Conservation (phyloP, 2,797 vertebrate species). For the Paedocypris micromegethes region DNA sequence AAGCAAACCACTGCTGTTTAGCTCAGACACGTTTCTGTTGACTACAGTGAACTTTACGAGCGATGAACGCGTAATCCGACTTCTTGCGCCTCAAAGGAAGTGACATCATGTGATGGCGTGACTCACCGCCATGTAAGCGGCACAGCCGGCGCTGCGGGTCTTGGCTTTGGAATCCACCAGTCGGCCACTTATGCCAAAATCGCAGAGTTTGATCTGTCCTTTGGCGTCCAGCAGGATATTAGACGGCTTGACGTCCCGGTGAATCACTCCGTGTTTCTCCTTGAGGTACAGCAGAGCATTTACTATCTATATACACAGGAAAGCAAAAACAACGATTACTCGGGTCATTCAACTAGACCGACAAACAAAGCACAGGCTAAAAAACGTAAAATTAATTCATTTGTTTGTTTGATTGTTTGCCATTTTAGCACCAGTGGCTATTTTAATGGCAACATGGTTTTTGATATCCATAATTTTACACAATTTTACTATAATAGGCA, state of each 20-base stretch:
- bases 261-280: slow-evolving; percentile 93
- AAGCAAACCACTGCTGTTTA: neutral
- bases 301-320: slow-evolving; percentile 72
- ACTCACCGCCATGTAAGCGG: slow-evolving; percentile 93
- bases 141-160: slow-evolving; percentile 91
- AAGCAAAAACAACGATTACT: neutral
- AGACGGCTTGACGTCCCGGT: slow-evolving; percentile 91
- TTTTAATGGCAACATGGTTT: too few species aligned
- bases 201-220: slow-evolving; percentile 92
- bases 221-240: slow-evolving; percentile 90
- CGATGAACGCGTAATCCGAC: too few species aligned
- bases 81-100: neutral
- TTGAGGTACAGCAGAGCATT: slow-evolving; percentile 90
- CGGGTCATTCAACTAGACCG: neutral
- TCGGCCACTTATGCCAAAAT: slow-evolving; percentile 93
- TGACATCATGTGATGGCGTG: slow-evolving; percentile 2
- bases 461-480: too few species aligned
- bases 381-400: too few species aligned
- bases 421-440: too few species aligned
- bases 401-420: too few species aligned
- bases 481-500: too few species aligned
- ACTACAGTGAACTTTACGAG: too few species aligned
- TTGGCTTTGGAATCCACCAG: slow-evolving; percentile 94
- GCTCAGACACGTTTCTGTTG: too few species aligned
- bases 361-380: neutral